Evolutionary conservation across 1,140 invertebrate genomes (phyloP), one percentile per base, ranked within the genome.

Genomic region (Lutraria rhynchaena): DNA sequence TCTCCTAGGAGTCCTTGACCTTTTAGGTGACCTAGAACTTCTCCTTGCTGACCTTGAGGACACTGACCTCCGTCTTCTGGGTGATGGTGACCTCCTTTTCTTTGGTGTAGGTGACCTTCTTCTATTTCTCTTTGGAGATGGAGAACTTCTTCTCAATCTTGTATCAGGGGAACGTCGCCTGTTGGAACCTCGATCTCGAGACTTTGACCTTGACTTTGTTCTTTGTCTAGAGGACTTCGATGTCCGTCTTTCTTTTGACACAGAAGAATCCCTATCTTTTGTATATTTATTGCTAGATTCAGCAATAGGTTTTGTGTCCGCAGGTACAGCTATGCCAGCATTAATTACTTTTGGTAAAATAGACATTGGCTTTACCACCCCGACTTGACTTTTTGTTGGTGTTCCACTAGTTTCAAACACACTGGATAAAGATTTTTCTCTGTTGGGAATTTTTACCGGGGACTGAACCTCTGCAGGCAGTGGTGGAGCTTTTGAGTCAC

Each of bases 341-440:
- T 53, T 80, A 44, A 80, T 80, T 17, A 80, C 65, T 57, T 80
- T 80, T 1, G 76, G 76, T 22, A 80, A 57, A 19, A 80, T 69
- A 2, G 60, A 46, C 51, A 78, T 63, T 17, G 76, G 76, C 61
- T 77, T 77, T 19, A 77, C 75, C 1, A 77, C 61, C n/a, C 75
- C 75, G 19, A 77, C 53, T 31, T 65, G 75, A 35, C 73, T 41
- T 76, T 76, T 76, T 9, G 51, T 24, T 11, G 70, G 27, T 13
- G 31, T 29, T 3, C 55, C 44, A 57, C 60, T 77, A 7, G 44
- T 55, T 31, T 77, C 75, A 77, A 77, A 77, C 24, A 77, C 61
- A 41, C 35, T 63, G 31, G 19, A 35, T n/a, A 3, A 7, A 7
- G 3, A 35, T 41, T 5, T 44, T 24, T 63, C 60, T 57, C 29